These are phyloP conservation scores for Cyprinella venusta DNA, from an alignment of 2,797 vertebrate genomes.

Conservation along the genomic window DNA sequence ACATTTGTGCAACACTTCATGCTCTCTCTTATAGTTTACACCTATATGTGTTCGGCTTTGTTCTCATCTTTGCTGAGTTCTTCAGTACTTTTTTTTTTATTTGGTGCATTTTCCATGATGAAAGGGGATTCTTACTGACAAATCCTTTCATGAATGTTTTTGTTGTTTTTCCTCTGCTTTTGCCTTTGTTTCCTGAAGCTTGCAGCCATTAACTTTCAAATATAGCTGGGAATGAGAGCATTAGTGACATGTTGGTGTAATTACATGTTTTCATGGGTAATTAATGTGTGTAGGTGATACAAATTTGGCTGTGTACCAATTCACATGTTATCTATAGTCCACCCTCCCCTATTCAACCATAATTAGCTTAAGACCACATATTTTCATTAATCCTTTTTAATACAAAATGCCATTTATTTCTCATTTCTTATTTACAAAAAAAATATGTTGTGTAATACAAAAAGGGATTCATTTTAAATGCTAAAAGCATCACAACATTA, in stretches of 20 bases:
- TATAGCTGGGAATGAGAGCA: neutral
- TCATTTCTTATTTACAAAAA: neutral
- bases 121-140: neutral
- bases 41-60: conserved; percentile 5
- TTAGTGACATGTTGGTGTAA: neutral
- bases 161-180: neutral
- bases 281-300: neutral
- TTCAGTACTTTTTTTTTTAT: neutral
- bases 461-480: neutral
- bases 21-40: neutral
- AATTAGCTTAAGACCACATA: neutral
- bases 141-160: conserved; percentile 14
- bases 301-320: neutral
- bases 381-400: neutral
- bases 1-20: conserved; percentile 11
- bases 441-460: too few species aligned
- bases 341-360: neutral
- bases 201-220: conserved; percentile 9
- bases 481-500: too few species aligned
- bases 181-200: neutral
- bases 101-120: neutral
- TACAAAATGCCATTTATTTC: neutral
- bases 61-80: neutral
- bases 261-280: conserved; percentile 2
- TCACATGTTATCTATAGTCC: neutral